Evolutionary conservation across 2,888 invertebrate species (phyloP), one percentile per base, ranked within the genome.

Genomic region (Cacoxenus indagator): DNA sequence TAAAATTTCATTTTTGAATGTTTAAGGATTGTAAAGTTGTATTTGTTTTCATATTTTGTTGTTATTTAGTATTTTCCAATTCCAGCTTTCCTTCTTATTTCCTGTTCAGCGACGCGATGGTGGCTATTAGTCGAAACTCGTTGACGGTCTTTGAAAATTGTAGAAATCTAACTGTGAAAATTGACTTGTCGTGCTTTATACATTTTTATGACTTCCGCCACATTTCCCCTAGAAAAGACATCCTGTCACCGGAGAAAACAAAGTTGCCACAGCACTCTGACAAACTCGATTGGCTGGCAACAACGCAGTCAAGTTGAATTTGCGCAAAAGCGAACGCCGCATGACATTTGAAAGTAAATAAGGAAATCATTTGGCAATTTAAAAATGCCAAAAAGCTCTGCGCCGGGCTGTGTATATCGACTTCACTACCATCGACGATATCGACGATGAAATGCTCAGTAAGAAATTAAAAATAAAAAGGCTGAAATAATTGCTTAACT

Each of bases 191-290:
- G 26, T 37, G 51, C 48, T 45, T 57, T 43, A 62, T 62, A 62
- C 61, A 62, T 62, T 62, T 62, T 64, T 64, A 64, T 43, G 45
- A 64, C 64, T 64, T 68, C 68, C 68, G 68, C 14, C 26, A 27
- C 31, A 64, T 64, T 64, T 68, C 57, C 67, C 46, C n/a, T n/a
- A 57, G 26, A 59, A 22, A 59, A 19, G 11, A 65, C 61, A 61
- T 69, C 68, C 68, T 65, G 68, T 65, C 65, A 43, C 68, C 68
- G 65, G 61, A n/a, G n/a, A 54, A 69, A 68, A 59, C 65, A 59
- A 62, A 62, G 61, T 61, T 26, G 43, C 37, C 48, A 55, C 54
- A 29, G 46, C 2, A 43, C 65, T 22, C 4, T 59, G 11, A 59
- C 14, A 37, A 37, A 37, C 37, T 37, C 37, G 14, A 37, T 37